Evolutionary conservation across 2,888 invertebrate genomes (phyloP), one percentile per base, ranked within the genome.

Genomic region (Perdita meconis): DNA sequence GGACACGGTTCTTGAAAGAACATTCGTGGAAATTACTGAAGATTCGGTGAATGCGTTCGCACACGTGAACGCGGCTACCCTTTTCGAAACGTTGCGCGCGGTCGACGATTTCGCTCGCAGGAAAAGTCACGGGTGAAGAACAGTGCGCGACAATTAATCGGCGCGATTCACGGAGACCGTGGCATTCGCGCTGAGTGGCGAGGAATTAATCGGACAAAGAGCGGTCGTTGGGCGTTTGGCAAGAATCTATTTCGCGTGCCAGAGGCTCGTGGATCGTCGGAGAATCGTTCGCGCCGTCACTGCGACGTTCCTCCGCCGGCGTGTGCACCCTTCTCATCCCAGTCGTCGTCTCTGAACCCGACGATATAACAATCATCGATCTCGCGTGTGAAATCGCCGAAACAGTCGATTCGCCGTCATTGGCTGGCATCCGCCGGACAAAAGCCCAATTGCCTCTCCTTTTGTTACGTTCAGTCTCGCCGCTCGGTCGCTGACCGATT

Each of bases 341-440:
- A n/a, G n/a, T n/a, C n/a, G n/a, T 30, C 6, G 30, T 6, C 30
- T 30, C 3, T 2, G 30, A 4, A 30, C 30, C 30, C 2, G 8
- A 8, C 60, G 12, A 6, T 19, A n/a, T 8, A 36, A 22, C 61
- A 24, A 51, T 51, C 44, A 22, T 10, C 44, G 44, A 34, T 16
- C 1, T 13, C 44, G 36, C 47, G 19, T 8, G 0, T 12, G 16
- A 59, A 44, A 59, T 53, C 55, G 40, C 65, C 60, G 64, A 47
- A 55, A 63, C 67, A 59, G 70, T 73, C 60, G 53, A 65, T 73
- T 53, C 38, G 40, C 12, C 47, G 24, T 10, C 12, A 22, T 38
- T 38, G 61, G 38, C 24, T 59, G 36, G n/a, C 40, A 63, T 34
- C 13, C 53, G 12, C 16, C 16, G n/a, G 42, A 19, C 22, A 40